Evolutionary conservation across 2,888 invertebrate genomes (phyloP).

Genomic region (Ochropleura leucogaster): DNA sequence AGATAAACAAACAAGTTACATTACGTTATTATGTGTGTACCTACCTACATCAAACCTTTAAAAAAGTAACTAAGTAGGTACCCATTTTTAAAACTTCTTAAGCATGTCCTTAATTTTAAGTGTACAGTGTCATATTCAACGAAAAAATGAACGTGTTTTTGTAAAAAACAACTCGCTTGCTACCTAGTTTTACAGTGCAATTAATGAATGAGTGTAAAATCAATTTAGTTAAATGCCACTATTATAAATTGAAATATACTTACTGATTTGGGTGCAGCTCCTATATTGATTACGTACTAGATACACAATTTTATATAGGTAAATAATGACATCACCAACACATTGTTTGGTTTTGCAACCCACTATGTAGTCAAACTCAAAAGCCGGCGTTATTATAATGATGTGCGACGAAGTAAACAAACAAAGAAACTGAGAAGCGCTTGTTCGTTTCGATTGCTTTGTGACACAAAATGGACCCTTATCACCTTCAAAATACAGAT

Average conservation of each 20-base stretch:
- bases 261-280: conserved; percentile 35
- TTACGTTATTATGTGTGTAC: conserved; percentile 37
- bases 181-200: conserved; percentile 34
- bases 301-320: conserved; percentile 24
- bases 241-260: conserved; percentile 33
- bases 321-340: conserved; percentile 36
- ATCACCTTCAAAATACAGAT: too few relatives aligned
- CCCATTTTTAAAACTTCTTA: conserved; percentile 29
- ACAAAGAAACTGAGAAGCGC: too few relatives aligned
- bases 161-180: conserved; percentile 34
- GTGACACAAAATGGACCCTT: too few relatives aligned
- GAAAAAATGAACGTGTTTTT: too few relatives aligned
- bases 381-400: conserved; percentile 36
- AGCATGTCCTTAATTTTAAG: too few relatives aligned
- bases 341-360: conserved; percentile 36
- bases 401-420: conserved; percentile 29
- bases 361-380: conserved; percentile 35
- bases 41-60: conserved; percentile 38
- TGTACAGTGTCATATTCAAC: too few relatives aligned
- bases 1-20: too few relatives aligned
- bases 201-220: conserved; percentile 35
- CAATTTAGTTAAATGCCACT: conserved; percentile 34
- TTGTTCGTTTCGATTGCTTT: too few relatives aligned
- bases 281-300: conserved; percentile 30
- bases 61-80: conserved; percentile 36